phyloP scores from a whole-genome alignment of 2,113 vertebrate genomes.

The Corythaixoides concolor region DNA sequence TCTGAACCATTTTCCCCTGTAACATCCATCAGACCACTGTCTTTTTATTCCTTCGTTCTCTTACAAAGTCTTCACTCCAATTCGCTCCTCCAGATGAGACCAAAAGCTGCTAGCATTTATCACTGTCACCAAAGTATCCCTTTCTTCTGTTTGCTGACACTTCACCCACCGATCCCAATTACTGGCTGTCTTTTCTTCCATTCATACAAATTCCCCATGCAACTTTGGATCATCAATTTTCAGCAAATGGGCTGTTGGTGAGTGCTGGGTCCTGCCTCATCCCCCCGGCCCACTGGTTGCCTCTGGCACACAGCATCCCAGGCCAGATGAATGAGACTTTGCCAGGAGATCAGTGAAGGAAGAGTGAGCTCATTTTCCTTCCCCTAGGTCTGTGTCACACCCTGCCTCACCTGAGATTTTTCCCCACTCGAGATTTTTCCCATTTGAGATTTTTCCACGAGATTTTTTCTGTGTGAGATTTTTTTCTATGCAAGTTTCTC shows the following conservation, averaged over 20 bases:
- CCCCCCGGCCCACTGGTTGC: background rate
- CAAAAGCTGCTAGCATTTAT: slow-evolving; percentile 57
- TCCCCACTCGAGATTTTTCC: no score
- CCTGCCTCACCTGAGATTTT: no score
- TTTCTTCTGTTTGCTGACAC: slow-evolving; percentile 65
- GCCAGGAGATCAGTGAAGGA: slow-evolving; percentile 13
- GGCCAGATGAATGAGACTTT: slow-evolving; percentile 26
- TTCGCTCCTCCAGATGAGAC: slow-evolving; percentile 46
- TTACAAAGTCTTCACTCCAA: background rate
- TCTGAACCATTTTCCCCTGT: background rate
- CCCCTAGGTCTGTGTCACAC: background rate
- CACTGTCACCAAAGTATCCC: slow-evolving; percentile 64
- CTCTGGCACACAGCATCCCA: background rate
- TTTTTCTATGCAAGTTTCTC: no score
- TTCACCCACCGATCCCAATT: slow-evolving; percentile 66
- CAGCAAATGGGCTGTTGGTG: slow-evolving; percentile 4
- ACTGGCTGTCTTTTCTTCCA: slow-evolving; percentile 59
- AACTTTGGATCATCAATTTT: slow-evolving; percentile 61
- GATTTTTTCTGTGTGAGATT: no score
- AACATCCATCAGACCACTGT: background rate
- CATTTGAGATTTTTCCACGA: no score
- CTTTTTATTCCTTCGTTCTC: slow-evolving; percentile 23
- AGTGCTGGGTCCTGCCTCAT: background rate
- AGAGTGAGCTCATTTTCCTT: background rate
- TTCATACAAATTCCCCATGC: slow-evolving; percentile 60